Evolutionary conservation across 1,140 invertebrate species (phyloP), one percentile per base, ranked within the genome.

Genomic region (Euura saliciscinereae): DNA sequence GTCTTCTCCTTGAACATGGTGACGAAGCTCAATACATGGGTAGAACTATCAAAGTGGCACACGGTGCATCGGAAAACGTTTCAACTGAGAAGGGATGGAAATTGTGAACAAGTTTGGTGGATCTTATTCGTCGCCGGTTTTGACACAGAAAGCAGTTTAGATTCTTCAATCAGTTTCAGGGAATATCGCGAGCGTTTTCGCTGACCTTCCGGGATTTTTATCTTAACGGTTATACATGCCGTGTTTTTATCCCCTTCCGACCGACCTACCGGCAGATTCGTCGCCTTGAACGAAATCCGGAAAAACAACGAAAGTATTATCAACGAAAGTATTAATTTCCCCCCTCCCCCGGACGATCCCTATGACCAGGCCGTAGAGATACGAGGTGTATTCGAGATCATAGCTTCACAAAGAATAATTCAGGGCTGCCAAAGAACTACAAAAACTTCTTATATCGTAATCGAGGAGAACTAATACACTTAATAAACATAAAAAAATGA

Each of bases 191-290:
- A 8, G 13, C 10, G 13, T n/a, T 8, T 59, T 59, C 13, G 51
- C 51, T 59, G 51, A 59, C 51, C 51, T 4, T 59, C 51, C 51
- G 51, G 51, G 51, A 59, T 59, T 59, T 59, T 59, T 59, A 59
- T 59, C 51, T 59, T 59, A 59, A 59, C 51, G 51, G 51, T 59
- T 59, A 59, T 59, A 59, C 51, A 3, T 59, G 8, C 51, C 51
- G 13, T n/a, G 51, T 59, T 59, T 59, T n/a, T 28, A 28, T 28
- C 0, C 28, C 28, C 28, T 28, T 28, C 28, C 28, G 28, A 6
- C 28, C 51, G 28, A 28, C 28, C 28, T 0, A 28, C 28, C 28
- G 4, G 51, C 51, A 59, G 13, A 59, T n/a, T 4, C 51, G 51
- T 59, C 51, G 51, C 3, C 8, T 59, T 4, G 51, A 59, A n/a